Percentiles rank a stretch among this genome's conserved stretches.
Conservation (phyloP, 2,113 vertebrate genomes). For the Psephotus haematonotus region DNA sequence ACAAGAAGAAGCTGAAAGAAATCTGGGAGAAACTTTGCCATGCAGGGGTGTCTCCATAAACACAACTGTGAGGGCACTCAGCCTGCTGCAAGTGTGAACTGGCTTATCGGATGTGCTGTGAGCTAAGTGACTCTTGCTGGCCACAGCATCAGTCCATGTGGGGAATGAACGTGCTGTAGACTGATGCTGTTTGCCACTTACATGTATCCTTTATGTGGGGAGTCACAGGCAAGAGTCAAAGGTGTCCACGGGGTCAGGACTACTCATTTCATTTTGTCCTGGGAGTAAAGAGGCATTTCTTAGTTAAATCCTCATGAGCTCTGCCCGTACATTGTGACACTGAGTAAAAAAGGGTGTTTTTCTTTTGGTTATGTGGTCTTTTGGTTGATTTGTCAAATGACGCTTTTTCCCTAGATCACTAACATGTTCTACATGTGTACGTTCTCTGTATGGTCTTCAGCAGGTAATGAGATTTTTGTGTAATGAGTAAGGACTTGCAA, state of each 20-base stretch:
- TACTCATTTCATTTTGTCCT: background rate
- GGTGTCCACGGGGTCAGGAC: background rate
- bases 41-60: background rate
- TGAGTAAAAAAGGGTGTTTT: background rate
- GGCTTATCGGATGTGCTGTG: background rate
- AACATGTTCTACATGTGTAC: background rate
- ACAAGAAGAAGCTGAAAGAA: background rate
- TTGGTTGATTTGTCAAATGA: background rate
- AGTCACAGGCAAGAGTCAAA: background rate
- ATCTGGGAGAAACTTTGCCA: background rate
- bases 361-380: background rate
- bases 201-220: background rate
- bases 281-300: background rate
- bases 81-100: background rate
- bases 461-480: background rate
- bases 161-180: background rate
- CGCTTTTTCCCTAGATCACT: background rate
- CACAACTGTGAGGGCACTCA: accelerated
- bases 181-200: background rate
- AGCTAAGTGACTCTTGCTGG: background rate
- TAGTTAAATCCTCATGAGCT: background rate
- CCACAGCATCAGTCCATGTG: background rate
- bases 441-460: background rate
- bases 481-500: background rate
- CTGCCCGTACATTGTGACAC: background rate